Evolutionary conservation across 2,797 vertebrate species (phyloP), one percentile per base, ranked within the genome.

Genomic region (Eulemur coronatus): DNA sequence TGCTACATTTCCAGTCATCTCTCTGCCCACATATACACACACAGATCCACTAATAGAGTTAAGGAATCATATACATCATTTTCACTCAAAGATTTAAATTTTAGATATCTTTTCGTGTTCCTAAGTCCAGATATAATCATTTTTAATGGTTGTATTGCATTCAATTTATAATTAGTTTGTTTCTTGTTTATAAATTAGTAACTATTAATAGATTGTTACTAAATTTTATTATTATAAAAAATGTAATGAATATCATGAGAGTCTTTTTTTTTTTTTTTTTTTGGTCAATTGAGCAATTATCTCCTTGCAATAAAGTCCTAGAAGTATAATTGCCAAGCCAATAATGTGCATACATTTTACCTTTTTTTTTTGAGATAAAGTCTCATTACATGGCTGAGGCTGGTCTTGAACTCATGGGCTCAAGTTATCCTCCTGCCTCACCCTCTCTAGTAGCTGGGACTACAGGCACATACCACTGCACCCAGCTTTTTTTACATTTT

Each of bases 71-170:
- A 18, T 61, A 18, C 0, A 12, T 9, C 4, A 81, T 91, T 92
- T 90, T 69, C 38, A 75, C 6, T 70, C 46, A 76, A 65, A 78
- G 46, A 11, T 84, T 41, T n/a, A 59, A 28, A 41, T 81, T 96
- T 90, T 84, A 76, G 79, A 15, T 94, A 50, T 91, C 18, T 95
- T 88, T 91, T 46, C 22, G 13, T 81, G 48, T 89, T 78, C 48
- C 26, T 93, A 73, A 80, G 22, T 78, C 46, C 24, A 41, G 43
- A 55, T 52, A 84, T 86, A 52, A 76, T 97, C 61, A 86, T 59
- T 81, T 93, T 93, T 84, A 89, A 73, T 72, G 24, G 22, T 84
- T 75, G 30, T 79, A 65, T 63, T 94, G 13, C 78, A 82, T 82
- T 75, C 17, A 55, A 61, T 84, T 93, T 63, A 72, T 4, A 72